These are phyloP conservation scores for Chiridota heheva DNA, from an alignment of 35 echinoderm and acorn worm genomes.

Conservation along the genomic window DNA sequence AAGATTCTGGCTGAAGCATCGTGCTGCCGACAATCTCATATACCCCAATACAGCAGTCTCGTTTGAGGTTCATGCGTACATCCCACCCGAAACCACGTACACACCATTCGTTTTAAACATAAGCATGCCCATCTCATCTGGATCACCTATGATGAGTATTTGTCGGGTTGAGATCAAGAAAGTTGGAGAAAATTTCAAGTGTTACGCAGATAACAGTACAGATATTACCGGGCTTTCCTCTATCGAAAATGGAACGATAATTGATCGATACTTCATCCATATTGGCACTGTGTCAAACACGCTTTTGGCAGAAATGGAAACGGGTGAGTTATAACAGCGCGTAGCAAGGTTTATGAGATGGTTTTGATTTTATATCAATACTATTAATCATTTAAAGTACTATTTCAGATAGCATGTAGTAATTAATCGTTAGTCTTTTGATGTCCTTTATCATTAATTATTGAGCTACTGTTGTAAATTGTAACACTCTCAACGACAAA, in stretches of 20 bases:
- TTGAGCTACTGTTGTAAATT: too few species aligned
- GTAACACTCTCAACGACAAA: too few species aligned
- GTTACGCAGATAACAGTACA: conserved; percentile 40
- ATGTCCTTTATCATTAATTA: too few species aligned
- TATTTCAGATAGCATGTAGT: too few species aligned
- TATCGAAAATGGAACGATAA: conserved; percentile 17
- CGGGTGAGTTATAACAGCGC: neutral
- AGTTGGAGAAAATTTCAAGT: conserved; percentile 64
- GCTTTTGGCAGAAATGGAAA: neutral
- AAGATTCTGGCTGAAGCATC: conserved; percentile 43
- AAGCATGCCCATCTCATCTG: conserved; percentile 14
- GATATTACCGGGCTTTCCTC: conserved; percentile 7
- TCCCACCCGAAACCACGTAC: conserved; percentile 72
- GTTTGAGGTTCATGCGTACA: conserved; percentile 58
- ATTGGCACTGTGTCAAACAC: conserved; percentile 19
- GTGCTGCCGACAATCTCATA: conserved; percentile 48
- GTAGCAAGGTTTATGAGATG: too few species aligned
- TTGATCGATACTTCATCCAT: conserved; percentile 26
- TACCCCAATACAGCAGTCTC: conserved; percentile 66
- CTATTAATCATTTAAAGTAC: too few species aligned
- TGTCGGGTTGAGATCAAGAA: conserved; percentile 57
- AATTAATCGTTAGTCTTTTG: too few species aligned
- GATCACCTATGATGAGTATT: conserved; percentile 62
- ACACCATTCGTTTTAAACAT: conserved; percentile 69
- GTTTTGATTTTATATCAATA: too few species aligned